Evolutionary conservation across 2,797 vertebrate genomes (phyloP).

Genomic region (Anguilla megastoma): DNA sequence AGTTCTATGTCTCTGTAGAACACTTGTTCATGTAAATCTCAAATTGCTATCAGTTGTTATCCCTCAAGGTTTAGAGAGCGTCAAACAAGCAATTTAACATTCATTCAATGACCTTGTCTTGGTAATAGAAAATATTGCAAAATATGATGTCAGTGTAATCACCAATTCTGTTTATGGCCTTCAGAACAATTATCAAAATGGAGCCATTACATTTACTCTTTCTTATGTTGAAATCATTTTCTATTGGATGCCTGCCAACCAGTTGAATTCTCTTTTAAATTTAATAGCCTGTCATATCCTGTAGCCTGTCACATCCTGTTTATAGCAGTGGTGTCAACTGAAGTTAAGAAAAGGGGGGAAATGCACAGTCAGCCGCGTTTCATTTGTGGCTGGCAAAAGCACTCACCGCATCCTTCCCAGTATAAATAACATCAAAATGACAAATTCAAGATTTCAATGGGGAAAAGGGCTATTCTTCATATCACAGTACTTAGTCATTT

Average conservation of each 20-base stretch:
- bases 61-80: background rate
- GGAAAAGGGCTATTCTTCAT: background rate
- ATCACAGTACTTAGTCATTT: background rate
- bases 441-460: background rate
- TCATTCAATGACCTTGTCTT: background rate
- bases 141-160: background rate
- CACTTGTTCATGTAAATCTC: background rate
- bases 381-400: background rate
- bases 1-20: too few relatives aligned
- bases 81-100: background rate
- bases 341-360: background rate
- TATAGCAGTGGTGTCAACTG: slow-evolving; percentile 1
- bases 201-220: background rate
- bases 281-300: background rate
- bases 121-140: background rate
- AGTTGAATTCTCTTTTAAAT: slow-evolving; percentile 17
- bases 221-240: slow-evolving; percentile 20
- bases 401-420: background rate
- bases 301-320: background rate
- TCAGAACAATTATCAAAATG: slow-evolving; percentile 11
- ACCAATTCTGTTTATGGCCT: background rate
- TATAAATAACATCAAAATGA: slow-evolving; percentile 13
- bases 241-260: slow-evolving; percentile 4
- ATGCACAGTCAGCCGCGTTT: slow-evolving; percentile 10
- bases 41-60: background rate